These are phyloP conservation scores for Galagoides demidoff DNA, from an alignment of 2,797 vertebrate species.

Conservation along the genomic window DNA sequence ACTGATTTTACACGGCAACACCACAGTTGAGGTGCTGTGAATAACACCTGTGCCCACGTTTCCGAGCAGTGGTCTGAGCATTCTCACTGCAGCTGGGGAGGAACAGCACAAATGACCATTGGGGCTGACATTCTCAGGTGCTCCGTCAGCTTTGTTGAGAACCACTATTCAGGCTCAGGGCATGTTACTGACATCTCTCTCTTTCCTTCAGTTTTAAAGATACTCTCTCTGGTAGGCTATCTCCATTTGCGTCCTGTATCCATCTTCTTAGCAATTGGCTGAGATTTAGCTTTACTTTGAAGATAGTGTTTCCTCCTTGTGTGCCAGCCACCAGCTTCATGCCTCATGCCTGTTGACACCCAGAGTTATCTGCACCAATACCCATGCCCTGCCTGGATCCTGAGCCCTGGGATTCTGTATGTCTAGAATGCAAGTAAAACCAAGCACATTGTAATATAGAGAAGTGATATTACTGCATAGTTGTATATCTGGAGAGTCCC, in stretches of 20 bases:
- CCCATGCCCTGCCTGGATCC: not conserved
- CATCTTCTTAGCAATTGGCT: not conserved
- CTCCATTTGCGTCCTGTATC: not conserved
- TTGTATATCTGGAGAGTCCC: too few relatives aligned
- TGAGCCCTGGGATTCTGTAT: not conserved
- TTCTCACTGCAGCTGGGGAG: not conserved
- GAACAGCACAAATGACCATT: not conserved
- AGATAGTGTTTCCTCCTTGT: not conserved
- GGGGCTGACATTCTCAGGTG: not conserved
- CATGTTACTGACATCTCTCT: not conserved
- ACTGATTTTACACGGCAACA: not conserved
- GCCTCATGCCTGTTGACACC: not conserved
- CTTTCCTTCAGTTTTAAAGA: not conserved
- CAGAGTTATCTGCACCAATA: not conserved
- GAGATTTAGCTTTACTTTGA: not conserved
- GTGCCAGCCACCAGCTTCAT: not conserved
- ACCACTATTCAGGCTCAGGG: not conserved
- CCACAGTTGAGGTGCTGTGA: not conserved
- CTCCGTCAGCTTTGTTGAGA: not conserved
- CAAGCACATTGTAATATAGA: not conserved
- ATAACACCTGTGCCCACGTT: not conserved
- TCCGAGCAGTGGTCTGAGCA: accelerated
- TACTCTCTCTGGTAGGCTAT: not conserved
- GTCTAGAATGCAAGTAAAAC: not conserved
- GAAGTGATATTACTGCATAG: not conserved